Evolutionary conservation across 2,888 invertebrate genomes (phyloP), one percentile per base, ranked within the genome.

Genomic region (Heteromurus nitidus): DNA sequence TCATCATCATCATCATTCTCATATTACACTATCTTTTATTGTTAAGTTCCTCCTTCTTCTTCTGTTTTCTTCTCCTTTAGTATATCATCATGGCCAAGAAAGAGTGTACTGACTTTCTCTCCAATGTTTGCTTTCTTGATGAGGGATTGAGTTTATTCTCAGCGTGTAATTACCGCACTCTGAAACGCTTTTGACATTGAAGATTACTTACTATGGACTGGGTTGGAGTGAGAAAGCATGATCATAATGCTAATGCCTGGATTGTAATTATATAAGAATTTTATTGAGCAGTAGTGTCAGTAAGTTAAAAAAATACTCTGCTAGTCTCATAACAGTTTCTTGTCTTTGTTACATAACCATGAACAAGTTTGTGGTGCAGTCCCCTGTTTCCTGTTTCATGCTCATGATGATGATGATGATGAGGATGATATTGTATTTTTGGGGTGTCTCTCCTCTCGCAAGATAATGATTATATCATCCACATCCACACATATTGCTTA

Each of bases 401-500:
- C n/a, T 44, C 50, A 1, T 50, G 30, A 62, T 62, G 62, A 50
- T 50, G 26, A 47, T 42, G 24, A 47, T 65, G 50, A 22, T n/a
- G n/a, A n/a, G n/a, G n/a, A n/a, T n/a, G n/a, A n/a, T n/a, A n/a
- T n/a, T n/a, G n/a, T n/a, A 36, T 13, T 36, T 36, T 36, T 36
- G 5, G 36, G 36, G 13, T 36, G 5, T 13, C 36, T 50, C 18
- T n/a, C 36, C 22, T 53, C 53, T 20, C 2, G 58, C 13, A 36
- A 24, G 28, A 55, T 30, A 30, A 50, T 62, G 73, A 62, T 62
- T 42, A 73, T 62, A 50, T 50, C 11, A 50, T 5, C n/a, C n/a
- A n/a, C 20, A 69, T 69, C 53, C 11, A n/a, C 31, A 31, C 30
- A 62, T 73, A 47, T 50, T 22, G 73, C 62, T 62, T 62, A 73